These are phyloP conservation scores for Semnornis frantzii DNA, from an alignment of 2,113 vertebrate species.

Conservation along the genomic window DNA sequence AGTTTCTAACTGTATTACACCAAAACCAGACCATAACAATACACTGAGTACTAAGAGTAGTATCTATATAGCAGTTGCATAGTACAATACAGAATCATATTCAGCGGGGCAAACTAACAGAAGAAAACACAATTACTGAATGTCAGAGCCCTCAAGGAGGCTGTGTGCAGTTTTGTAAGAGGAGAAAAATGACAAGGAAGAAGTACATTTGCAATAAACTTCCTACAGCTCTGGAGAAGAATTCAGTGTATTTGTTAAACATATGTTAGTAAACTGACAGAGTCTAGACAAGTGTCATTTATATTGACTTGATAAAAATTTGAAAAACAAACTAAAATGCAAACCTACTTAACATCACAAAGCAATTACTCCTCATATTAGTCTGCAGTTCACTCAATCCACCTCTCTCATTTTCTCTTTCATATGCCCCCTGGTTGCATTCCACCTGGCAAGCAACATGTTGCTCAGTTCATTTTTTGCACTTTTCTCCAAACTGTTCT, in stretches of 20 bases:
- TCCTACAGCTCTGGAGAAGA: background rate
- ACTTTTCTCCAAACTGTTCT: background rate
- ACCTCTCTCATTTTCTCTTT: background rate
- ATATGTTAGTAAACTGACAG: background rate
- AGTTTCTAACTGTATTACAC: background rate
- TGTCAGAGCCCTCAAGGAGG: background rate
- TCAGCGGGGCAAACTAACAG: background rate
- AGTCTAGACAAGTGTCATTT: background rate
- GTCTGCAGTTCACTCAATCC: background rate
- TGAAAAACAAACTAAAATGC: background rate
- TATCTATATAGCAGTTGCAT: background rate
- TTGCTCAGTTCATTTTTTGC: background rate
- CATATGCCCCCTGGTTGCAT: background rate
- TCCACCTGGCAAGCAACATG: background rate
- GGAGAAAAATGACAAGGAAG: background rate
- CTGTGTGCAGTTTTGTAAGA: background rate
- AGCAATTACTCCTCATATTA: background rate
- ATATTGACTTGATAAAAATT: slow-evolving; percentile 12
- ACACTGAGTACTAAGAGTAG: background rate
- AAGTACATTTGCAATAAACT: background rate
- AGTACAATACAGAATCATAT: background rate
- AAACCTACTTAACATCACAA: slow-evolving; percentile 1
- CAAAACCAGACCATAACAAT: background rate
- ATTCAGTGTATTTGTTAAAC: background rate
- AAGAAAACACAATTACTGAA: background rate